Evolutionary conservation across 2,888 invertebrate genomes (phyloP).

Genomic region (Ypsolopha scabrella): DNA sequence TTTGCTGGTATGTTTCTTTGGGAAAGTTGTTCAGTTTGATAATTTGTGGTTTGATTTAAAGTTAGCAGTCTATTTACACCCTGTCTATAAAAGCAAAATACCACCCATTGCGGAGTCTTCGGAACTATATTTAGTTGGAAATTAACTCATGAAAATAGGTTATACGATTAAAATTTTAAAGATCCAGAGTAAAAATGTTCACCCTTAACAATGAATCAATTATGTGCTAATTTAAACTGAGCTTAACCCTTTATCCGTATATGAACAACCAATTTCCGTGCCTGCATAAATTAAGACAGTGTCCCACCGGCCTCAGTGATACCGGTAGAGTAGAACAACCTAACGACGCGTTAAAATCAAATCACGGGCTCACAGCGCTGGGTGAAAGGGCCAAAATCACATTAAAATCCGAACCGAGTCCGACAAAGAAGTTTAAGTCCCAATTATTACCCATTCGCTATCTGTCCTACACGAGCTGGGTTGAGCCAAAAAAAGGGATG

Average conservation of each 20-base stretch:
- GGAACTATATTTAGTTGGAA: no score
- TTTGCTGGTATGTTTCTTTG: no score
- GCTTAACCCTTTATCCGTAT: neutral
- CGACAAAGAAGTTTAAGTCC: constrained; percentile 49
- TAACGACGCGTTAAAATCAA: constrained; percentile 41
- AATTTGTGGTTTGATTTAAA: no score
- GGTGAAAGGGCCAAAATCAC: constrained; percentile 29
- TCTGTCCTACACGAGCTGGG: constrained; percentile 46
- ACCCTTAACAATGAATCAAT: no score
- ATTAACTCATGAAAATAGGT: no score
- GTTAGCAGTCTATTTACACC: no score
- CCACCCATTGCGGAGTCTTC: no score
- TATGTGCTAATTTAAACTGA: neutral
- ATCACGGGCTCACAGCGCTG: constrained; percentile 20
- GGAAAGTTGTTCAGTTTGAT: no score
- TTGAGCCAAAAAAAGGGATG: constrained; percentile 33
- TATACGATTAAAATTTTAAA: no score
- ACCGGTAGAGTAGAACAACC: constrained; percentile 23
- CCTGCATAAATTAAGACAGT: constrained; percentile 1
- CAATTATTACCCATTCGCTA: constrained; percentile 61
- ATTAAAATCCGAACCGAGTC: constrained; percentile 40
- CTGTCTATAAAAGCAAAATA: no score
- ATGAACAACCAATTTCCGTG: neutral
- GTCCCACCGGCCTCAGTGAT: neutral
- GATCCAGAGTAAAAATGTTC: no score